Percentiles rank a stretch among this genome's conserved stretches.
Evolutionary conservation across 2,888 invertebrate species (phyloP).

Genomic region (Mesorhabditis sp.): DNA sequence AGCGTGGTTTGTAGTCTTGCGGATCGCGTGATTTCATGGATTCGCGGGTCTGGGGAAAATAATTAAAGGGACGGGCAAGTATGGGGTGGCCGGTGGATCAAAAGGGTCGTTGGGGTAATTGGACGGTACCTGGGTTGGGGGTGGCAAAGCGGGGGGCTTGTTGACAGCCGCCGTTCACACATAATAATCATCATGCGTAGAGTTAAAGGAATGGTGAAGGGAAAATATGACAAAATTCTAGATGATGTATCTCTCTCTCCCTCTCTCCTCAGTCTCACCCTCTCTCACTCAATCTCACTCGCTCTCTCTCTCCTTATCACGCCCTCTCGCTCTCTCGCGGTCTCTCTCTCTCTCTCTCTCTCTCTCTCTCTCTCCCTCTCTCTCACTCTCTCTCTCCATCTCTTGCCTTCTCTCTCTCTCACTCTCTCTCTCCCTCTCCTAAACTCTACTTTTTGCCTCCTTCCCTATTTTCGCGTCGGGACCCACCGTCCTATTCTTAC

Average conservation of each 20-base stretch:
- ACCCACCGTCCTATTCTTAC: background rate
- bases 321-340: background rate
- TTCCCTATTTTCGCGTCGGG: background rate
- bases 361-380: background rate
- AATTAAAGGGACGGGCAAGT: background rate
- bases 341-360: background rate
- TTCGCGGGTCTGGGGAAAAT: background rate
- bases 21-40: background rate
- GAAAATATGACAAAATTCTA: background rate
- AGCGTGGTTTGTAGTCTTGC: constrained; percentile 5
- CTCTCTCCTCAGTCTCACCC: background rate
- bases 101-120: too few species aligned
- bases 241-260: background rate
- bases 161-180: background rate
- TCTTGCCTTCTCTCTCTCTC: background rate
- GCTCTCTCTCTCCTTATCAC: background rate
- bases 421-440: background rate
- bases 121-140: too few species aligned
- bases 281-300: background rate
- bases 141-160: too few species aligned
- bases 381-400: background rate
- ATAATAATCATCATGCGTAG: background rate
- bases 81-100: too few species aligned
- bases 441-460: background rate
- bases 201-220: background rate